Percentiles rank a stretch among this genome's conserved stretches.
phyloP scores from a whole-genome alignment of 2,113 vertebrate genomes.

The Podarcis muralis region DNA sequence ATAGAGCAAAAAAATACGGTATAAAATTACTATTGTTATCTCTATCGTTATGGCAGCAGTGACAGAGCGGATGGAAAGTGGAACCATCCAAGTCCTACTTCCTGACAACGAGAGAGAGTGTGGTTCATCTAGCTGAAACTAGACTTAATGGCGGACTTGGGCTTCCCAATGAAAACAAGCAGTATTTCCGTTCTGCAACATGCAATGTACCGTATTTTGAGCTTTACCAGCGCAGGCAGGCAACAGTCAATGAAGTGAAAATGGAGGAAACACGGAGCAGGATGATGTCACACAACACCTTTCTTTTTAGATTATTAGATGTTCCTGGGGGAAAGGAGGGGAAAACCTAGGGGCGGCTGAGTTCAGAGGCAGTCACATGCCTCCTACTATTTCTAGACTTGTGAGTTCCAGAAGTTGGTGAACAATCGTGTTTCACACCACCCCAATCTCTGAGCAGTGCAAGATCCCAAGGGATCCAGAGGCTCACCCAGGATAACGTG shows the following conservation, averaged over 20 bases:
- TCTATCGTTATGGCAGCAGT: not conserved
- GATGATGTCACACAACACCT: not conserved
- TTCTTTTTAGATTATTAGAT: not conserved
- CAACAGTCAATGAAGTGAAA: not conserved
- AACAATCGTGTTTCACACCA: not conserved
- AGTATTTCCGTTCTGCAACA: not conserved
- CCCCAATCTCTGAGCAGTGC: too few relatives aligned
- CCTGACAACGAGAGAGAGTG: conserved; percentile 6
- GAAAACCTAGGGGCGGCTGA: not conserved
- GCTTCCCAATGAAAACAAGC: not conserved
- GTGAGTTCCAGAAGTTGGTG: too few relatives aligned
- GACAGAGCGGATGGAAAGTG: too few relatives aligned
- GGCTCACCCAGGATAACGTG: too few relatives aligned
- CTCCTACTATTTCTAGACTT: not conserved
- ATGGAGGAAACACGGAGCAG: not conserved
- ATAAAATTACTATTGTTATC: too few relatives aligned
- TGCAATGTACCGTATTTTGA: not conserved
- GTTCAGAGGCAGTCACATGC: not conserved
- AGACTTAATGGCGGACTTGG: not conserved
- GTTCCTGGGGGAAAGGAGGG: too few relatives aligned
- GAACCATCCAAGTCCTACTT: not conserved
- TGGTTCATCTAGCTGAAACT: not conserved
- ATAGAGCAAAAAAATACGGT: too few relatives aligned
- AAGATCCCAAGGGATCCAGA: too few relatives aligned
- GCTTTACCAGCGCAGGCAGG: not conserved